Evolutionary conservation across 2,797 vertebrate genomes (phyloP).

Genomic region (Toxotes lorentzi): DNA sequence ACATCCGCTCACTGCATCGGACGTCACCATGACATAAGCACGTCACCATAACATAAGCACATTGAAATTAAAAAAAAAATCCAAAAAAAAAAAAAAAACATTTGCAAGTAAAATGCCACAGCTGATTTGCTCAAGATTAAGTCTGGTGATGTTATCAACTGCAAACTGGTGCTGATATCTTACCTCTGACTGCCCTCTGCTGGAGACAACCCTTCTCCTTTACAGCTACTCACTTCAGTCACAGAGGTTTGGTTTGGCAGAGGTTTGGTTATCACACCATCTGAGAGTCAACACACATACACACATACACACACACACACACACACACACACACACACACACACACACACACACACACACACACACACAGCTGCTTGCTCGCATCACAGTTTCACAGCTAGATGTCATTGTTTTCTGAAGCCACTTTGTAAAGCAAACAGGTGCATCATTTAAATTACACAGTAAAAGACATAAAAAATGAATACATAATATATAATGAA

Average conservation of each 20-base stretch:
- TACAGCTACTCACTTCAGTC: not conserved
- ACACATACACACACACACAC: conserved; percentile 27
- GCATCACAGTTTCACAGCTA: not conserved
- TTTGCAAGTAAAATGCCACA: not conserved
- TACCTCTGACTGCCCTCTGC: conserved; percentile 74
- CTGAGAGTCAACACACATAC: conserved; percentile 53
- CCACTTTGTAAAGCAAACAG: not conserved
- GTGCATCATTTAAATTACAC: not conserved
- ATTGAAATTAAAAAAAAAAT: not conserved
- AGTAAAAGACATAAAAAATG: not conserved
- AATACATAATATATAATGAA: no score
- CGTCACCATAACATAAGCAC: conserved; percentile 17
- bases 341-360: conserved; percentile 43
- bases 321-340: conserved; percentile 24
- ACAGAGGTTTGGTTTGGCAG: conserved; percentile 5
- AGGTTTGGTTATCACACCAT: conserved; percentile 72
- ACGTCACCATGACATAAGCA: conserved; percentile 18
- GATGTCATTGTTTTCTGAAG: no score
- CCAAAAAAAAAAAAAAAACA: no score
- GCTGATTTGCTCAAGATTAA: not conserved
- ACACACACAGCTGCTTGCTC: not conserved
- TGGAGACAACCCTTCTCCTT: conserved; percentile 29
- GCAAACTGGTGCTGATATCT: not conserved
- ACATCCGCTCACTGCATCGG: conserved; percentile 6
- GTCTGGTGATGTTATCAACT: not conserved